Evolutionary conservation across 2,113 vertebrate species (phyloP).

Genomic region (Phodopus roborovskii): DNA sequence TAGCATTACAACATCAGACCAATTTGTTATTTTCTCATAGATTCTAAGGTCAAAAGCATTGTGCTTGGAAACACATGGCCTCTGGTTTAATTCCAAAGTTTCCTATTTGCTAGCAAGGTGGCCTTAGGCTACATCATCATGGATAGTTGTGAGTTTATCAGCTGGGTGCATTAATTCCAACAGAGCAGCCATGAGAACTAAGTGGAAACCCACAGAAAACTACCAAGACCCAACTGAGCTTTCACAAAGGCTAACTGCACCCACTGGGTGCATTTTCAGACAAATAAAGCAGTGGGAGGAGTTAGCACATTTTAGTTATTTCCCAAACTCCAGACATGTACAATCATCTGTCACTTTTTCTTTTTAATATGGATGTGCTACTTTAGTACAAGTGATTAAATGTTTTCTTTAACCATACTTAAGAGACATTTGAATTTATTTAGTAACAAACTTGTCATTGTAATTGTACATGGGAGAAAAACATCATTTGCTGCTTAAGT

Average conservation of each 20-base stretch:
- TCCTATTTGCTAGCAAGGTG: neutral
- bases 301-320: neutral
- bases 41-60: neutral
- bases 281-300: neutral
- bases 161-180: neutral
- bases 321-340: neutral
- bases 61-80: neutral
- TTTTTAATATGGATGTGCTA: neutral
- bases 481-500: neutral
- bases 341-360: neutral
- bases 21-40: neutral
- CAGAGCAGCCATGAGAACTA: neutral
- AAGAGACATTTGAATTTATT: neutral
- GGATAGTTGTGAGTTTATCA: slow-evolving; percentile 4
- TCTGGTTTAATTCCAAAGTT: neutral
- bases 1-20: neutral
- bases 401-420: slow-evolving; percentile 16
- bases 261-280: neutral
- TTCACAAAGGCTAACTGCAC: neutral
- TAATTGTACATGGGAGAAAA: neutral
- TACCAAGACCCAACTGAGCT: neutral
- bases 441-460: slow-evolving; percentile 16
- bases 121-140: neutral
- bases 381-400: neutral
- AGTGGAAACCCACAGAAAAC: neutral